Evolutionary conservation across 2,113 vertebrate genomes (phyloP), one percentile per base, ranked within the genome.

Genomic region (Prolemur simus): DNA sequence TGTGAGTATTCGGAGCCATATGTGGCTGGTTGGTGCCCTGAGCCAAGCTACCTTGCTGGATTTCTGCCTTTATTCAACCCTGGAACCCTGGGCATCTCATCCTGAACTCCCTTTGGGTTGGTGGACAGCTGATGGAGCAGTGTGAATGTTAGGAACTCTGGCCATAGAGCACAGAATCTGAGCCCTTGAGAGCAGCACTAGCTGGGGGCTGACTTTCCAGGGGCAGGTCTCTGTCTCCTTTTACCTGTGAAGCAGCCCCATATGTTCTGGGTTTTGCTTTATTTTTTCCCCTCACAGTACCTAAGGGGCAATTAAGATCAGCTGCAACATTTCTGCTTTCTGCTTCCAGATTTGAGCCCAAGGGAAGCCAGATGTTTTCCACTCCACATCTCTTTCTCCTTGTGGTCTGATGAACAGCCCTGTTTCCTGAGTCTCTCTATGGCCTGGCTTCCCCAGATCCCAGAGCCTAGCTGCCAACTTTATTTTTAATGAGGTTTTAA

Each of bases 361-460:
- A 95, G 93, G 95, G 93, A 97, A 96, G 76, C 93, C 95, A 98
- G 91, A 94, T 95, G 96, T 95, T 97, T 97, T 86, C 81, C 89
- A 85, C 37, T 42, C 14, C 0, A 39, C 45, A 56, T 64, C 54
- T 52, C 66, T 60, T 83, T 93, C 42, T 84, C 52, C 77, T 81
- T 56, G 45, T n/a, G 42, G 14, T 77, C 93, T 87, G 56, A 89
- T 37, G 73, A 90, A 77, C 39, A 42, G 60, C 60, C 29, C 69
- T 76, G 11, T 52, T 89, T 91, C 86, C 76, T 21, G 32, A 89
- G 47, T 64, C 87, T 93, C 71, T 64, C 82, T n/a, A 7, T 42
- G n/a, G 32, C 63, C 56, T 69, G 14, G 45, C 49, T 84, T 91
- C 73, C 77, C 56, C 60, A 77, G 27, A 32, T 64, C 73, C 86